Base-by-base conservation (phyloP, 2,888 invertebrate genomes). In the Psylliodes chrysocephalus region DNA sequence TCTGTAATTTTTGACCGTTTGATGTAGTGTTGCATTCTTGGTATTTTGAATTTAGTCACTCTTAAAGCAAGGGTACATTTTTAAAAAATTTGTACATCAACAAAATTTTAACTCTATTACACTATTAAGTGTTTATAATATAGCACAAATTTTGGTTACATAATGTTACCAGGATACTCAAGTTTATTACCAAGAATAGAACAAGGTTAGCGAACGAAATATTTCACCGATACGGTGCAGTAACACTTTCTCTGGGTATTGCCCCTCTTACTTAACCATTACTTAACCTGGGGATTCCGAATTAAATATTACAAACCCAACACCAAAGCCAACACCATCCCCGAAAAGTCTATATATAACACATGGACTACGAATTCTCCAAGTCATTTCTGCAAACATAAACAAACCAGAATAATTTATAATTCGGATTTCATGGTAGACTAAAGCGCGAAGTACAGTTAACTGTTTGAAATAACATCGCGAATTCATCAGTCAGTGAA, bases 241-340 rank as follows among this genome's bases (percentile, higher is more conserved):
- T 60, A 44, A 59, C 74, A 80, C 84, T 84, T 84, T 84, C 84
- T 82, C 84, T 81, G 77, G 75, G 71, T 73, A 75, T 66, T 77
- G 74, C 75, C 75, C 74, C 69, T 69, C 66, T 70, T 67, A 64
- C 66, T 56, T 51, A 60, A 71, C 62, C 28, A 47, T 75, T 75
- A 74, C 73, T 54, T 68, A 67, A 74, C 63, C 42, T 70, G 75
- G 67, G 65, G 69, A 69, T 60, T 71, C 70, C 49, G 54, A 62
- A 60, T n/a, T 40, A 22, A 46, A 60, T 42, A 49, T n/a, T n/a
- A n/a, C n/a, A n/a, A n/a, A n/a, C n/a, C n/a, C n/a, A 67, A 35
- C 46, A 44, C 19, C 54, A 66, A 56, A 60, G 65, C 63, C 53
- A 59, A 59, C 54, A 59, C 18, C 63, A 69, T 70, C 67, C 66